Base-by-base conservation (phyloP, 2,797 vertebrate genomes). In the Tamandua tetradactyla region DNA sequence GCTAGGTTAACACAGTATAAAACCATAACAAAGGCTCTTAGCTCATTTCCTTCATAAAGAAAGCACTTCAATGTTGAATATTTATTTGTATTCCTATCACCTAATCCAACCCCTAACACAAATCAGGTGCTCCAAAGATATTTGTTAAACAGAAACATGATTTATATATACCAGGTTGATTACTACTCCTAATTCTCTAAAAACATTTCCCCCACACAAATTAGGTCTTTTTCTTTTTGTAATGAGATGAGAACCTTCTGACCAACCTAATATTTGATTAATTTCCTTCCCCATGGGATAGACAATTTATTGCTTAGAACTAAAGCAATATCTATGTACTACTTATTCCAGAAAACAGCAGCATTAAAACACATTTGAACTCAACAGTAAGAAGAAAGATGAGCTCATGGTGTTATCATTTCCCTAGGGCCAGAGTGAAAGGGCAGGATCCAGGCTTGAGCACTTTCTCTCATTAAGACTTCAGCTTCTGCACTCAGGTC, bases 401-500 rank as follows among this genome's bases (percentile, higher is more conserved):
- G 76, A 89, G 76, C 83, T 94, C 83, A 61, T 1, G 9, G 37
- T 57, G 80, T 76, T 71, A 47, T 18, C 76, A 27, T 95, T 89
- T 72, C 89, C 22, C 20, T 40, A 40, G 71, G 27, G 35, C 55
- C 74, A 27, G 30, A 72, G 40, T 20, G 68, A 49, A 37, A 83
- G 55, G 79, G 84, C 87, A 95, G 64, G 62, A 61, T 80, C 81
- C 78, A 35, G 1, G 87, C 92, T 57, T 85, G 87, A 87, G 85
- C 76, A 57, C 91, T 92, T 75, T 71, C 94, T 92, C 91, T 95
- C 94, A 94, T 95, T 93, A 97, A 59, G 90, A 94, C 96, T 82
- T 94, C 9, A 27, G 44, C 69, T 80, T 44, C 87, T 37, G 22
- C 20, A 22, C 52, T 96, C 44, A 40, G 94, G 75, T 89, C 61